Percentiles rank a stretch among this genome's conserved stretches.
Evolutionary conservation across 2,113 vertebrate genomes (phyloP).

Genomic region (Osmerus eperlanus): DNA sequence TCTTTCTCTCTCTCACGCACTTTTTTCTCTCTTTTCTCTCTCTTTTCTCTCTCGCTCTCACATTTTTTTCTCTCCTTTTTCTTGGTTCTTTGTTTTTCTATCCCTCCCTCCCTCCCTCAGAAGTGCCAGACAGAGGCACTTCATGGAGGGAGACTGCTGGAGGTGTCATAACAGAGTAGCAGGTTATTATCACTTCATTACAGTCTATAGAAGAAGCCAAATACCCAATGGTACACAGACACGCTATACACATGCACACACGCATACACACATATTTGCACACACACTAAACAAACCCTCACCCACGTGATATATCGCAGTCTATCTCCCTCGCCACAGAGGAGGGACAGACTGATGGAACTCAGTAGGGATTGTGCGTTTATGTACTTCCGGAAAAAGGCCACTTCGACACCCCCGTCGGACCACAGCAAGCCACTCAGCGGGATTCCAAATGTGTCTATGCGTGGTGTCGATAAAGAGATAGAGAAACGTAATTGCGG

Average conservation of each 20-base stretch:
- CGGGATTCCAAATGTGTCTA: too few species aligned
- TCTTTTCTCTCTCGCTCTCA: neutral
- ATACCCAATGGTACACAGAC: neutral
- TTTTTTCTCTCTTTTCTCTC: neutral
- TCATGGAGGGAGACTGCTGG: neutral
- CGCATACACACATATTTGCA: neutral
- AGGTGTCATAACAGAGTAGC: neutral
- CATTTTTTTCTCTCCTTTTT: too few species aligned
- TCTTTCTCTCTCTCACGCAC: neutral
- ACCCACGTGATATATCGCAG: neutral
- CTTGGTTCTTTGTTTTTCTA: too few species aligned
- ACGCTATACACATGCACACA: slow-evolving; percentile 3
- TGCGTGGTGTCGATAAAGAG: too few species aligned
- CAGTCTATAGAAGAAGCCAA: neutral
- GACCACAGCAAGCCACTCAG: too few species aligned
- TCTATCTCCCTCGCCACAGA: too few species aligned
- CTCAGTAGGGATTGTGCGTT: too few species aligned
- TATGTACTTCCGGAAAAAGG: too few species aligned
- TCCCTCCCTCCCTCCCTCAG: neutral
- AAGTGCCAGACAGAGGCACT: slow-evolving; percentile 11
- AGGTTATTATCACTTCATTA: slow-evolving; percentile 8
- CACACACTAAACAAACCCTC: neutral
- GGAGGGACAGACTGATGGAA: too few species aligned
- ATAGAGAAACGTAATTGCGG: too few species aligned
- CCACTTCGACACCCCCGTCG: too few species aligned